Percentiles rank a stretch among this genome's conserved stretches.
These are phyloP conservation scores for Drosophila mercatorum DNA, from an alignment of 2,888 invertebrate species.

Conservation along the genomic window DNA sequence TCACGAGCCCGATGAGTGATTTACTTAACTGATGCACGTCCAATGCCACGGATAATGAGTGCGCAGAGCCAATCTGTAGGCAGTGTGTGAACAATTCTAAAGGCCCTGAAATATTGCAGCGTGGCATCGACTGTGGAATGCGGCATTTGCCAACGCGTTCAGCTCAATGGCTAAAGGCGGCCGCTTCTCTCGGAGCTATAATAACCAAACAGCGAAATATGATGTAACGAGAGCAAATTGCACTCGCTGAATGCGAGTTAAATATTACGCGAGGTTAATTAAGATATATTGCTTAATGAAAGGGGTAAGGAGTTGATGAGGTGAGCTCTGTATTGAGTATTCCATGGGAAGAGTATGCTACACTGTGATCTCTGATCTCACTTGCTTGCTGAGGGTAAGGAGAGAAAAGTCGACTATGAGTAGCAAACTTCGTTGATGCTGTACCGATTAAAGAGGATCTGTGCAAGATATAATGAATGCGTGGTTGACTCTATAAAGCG, in stretches of 20 bases:
- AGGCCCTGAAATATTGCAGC: conserved; percentile 11
- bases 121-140: neutral
- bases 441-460: too few species aligned
- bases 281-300: neutral
- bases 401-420: too few species aligned
- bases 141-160: neutral
- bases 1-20: conserved; percentile 61
- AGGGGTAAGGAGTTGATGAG: too few species aligned
- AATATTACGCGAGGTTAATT: neutral
- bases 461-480: too few species aligned
- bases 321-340: too few species aligned
- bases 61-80: conserved; percentile 17
- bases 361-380: too few species aligned
- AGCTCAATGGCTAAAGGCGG: neutral
- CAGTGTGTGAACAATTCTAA: conserved; percentile 1
- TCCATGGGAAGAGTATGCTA: too few species aligned
- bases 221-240: neutral
- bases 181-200: neutral
- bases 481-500: too few species aligned
- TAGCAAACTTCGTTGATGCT: too few species aligned
- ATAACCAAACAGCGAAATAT: neutral
- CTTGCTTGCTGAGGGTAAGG: too few species aligned
- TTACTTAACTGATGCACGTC: conserved; percentile 62
- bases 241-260: neutral
- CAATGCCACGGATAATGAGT: conserved; percentile 54